Evolutionary conservation across 2,113 vertebrate species (phyloP).

Genomic region (Hemicordylus capensis): DNA sequence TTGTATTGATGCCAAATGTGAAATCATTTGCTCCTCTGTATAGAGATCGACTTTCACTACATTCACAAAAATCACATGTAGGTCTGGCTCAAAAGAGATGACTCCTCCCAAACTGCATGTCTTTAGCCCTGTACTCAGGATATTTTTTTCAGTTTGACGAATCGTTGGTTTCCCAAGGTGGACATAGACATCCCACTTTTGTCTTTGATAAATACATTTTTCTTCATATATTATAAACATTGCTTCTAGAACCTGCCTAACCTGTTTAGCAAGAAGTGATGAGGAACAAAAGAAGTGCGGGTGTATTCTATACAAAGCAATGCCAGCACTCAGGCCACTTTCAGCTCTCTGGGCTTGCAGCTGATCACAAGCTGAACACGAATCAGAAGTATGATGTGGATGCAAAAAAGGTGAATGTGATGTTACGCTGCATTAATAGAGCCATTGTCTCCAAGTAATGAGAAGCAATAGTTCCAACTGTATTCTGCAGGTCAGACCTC

Average conservation of each 20-base stretch:
- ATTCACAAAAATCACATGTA: conserved; percentile 39
- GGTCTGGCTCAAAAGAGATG: not conserved
- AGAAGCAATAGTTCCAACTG: no score
- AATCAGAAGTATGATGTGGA: no score
- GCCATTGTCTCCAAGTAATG: no score
- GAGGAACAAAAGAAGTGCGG: not conserved
- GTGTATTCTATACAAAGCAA: not conserved
- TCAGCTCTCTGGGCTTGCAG: not conserved
- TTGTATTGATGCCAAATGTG: conserved; percentile 51
- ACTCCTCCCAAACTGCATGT: not conserved
- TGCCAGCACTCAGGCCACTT: not conserved
- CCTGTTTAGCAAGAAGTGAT: not conserved
- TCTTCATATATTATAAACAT: no score
- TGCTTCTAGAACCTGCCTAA: not conserved
- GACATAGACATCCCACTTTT: not conserved
- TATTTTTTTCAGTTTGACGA: not conserved
- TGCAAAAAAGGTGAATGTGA: no score
- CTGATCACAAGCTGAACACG: no score
- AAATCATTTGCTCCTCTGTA: conserved; percentile 55
- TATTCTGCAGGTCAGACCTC: no score
- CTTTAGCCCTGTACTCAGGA: not conserved
- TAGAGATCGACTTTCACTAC: conserved; percentile 29
- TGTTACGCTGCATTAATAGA: no score
- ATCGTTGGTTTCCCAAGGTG: not conserved
- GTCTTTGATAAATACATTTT: not conserved